Evolutionary conservation across 2,888 invertebrate genomes (phyloP).

Genomic region (Hedya salicella): DNA sequence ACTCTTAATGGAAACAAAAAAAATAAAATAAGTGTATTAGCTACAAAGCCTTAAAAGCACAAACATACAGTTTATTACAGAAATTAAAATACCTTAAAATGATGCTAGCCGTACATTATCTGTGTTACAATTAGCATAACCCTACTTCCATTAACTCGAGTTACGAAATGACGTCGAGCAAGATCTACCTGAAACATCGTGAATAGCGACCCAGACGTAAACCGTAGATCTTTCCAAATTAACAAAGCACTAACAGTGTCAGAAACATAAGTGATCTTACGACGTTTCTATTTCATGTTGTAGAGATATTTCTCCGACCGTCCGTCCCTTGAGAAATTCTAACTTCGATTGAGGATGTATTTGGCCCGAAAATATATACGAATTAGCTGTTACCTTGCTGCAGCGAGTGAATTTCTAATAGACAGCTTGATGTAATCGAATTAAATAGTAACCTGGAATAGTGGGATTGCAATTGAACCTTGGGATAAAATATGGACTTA

Average conservation of each 20-base stretch:
- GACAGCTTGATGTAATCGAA: no score
- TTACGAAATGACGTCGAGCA: constrained; percentile 21
- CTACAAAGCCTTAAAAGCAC: no score
- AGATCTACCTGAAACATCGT: constrained; percentile 34
- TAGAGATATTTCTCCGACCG: constrained; percentile 18
- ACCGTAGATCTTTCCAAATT: neutral
- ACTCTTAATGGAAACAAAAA: no score
- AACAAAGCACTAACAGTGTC: constrained; percentile 4
- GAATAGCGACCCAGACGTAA: constrained; percentile 34
- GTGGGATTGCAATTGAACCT: no score
- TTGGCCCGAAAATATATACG: constrained; percentile 34
- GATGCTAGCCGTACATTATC: neutral
- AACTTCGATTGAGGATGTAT: constrained; percentile 39
- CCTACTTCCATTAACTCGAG: constrained; percentile 15
- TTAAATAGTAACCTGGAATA: no score
- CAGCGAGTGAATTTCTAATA: constrained; percentile 5
- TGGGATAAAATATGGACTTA: no score
- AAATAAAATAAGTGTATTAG: no score
- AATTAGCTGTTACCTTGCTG: constrained; percentile 33
- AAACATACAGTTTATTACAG: no score
- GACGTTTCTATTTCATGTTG: neutral
- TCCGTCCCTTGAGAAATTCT: constrained; percentile 37
- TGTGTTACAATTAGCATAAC: constrained; percentile 23
- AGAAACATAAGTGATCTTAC: neutral
- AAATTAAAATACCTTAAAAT: no score